Evolutionary conservation across 2,113 vertebrate genomes (phyloP).

Genomic region (Neogobius melanostomus): DNA sequence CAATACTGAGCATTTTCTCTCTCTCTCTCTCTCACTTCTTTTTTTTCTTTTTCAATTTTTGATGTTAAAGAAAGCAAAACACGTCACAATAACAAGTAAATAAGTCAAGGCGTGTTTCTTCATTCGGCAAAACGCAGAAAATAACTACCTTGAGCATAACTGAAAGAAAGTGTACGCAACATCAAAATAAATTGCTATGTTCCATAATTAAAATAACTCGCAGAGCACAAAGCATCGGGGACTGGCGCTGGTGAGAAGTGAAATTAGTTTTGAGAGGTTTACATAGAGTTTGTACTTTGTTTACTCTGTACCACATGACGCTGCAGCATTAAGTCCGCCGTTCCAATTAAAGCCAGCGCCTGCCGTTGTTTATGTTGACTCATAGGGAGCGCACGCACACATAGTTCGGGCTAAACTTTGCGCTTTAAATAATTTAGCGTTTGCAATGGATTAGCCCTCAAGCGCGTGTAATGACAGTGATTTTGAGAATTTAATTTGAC

Average conservation of each 20-base stretch:
- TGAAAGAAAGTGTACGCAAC: conserved; percentile 17
- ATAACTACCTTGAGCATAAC: conserved; percentile 37
- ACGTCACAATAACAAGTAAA: neutral
- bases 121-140: conserved; percentile 54
- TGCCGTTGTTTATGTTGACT: conserved; percentile 7
- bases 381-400: neutral
- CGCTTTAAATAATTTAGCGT: neutral
- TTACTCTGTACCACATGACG: neutral
- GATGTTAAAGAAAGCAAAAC: neutral
- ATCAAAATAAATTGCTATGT: conserved; percentile 16
- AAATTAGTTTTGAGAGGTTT: conserved; percentile 18
- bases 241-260: conserved; percentile 4
- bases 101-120: conserved; percentile 5
- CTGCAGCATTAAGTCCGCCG: conserved; percentile 7
- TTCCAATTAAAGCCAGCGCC: conserved; percentile 28
- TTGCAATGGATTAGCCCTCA: neutral
- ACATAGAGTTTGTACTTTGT: conserved; percentile 18
- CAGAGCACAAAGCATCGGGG: conserved; percentile 3
- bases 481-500: neutral
- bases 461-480: neutral
- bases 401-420: neutral
- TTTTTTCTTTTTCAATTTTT: neutral
- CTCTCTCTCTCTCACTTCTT: too few relatives aligned
- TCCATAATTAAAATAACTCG: conserved; percentile 22
- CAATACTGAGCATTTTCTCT: neutral